Base-by-base conservation (phyloP, 2,888 invertebrate genomes). In the Atethmia centrago region DNA sequence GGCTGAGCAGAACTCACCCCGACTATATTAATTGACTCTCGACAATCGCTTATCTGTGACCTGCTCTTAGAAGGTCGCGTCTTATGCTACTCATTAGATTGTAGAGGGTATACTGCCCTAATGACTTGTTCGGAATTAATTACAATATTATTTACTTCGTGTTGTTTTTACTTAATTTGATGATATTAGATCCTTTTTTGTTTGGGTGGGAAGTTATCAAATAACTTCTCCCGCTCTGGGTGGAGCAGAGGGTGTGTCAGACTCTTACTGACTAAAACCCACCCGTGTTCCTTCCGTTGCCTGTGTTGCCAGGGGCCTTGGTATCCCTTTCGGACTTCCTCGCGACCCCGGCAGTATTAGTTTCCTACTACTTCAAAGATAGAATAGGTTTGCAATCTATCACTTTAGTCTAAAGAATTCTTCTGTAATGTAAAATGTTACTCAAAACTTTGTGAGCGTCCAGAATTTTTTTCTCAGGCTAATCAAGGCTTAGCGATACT, bases 21-120 rank as follows among this genome's bases (percentile, higher is more conserved):
- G 63, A 25, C n/a, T 45, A 42, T 40, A 71, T 67, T 78, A 71
- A 64, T 78, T 64, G 71, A 59, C 51, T 56, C 61, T 58, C 42
- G 14, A 65, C 61, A 66, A 58, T 58, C 51, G 28, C 56, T 68
- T 80, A 79, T 80, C 67, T 62, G 21, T 78, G 79, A 78, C 66
- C 59, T 55, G 45, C 42, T 77, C 55, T 47, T 31, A 56, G 47
- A 72, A 79, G 58, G 64, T 62, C 61, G 21, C 36, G 16, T 31
- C 51, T 47, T 74, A 51, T 58, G 31, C 56, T 62, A 47, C 56
- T 65, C 67, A 64, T 79, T 83, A 72, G 28, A 53, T 36, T 21
- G 31, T 31, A 40, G 31, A 56, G 42, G 47, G 21, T 80, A 82
- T 56, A 65, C 14, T 61, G n/a, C 19, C 14, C 53, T 64, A 40